Evolutionary conservation across 2,888 invertebrate species (phyloP).

Genomic region (Macrophya annulata): DNA sequence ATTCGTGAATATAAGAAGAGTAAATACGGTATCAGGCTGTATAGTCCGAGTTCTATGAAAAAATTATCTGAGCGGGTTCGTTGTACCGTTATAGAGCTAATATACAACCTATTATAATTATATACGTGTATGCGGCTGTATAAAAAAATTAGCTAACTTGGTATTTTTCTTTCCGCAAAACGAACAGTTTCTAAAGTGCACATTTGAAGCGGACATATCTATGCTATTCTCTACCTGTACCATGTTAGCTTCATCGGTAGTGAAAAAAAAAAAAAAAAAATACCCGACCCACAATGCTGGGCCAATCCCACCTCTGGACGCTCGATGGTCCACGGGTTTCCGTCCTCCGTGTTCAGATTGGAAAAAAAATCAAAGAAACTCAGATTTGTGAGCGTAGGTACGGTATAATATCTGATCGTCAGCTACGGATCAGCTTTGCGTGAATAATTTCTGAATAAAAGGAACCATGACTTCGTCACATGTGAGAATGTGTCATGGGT

Average conservation of each 20-base stretch:
- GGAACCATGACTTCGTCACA: not conserved
- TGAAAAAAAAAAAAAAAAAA: too few species aligned
- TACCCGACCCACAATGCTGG: not conserved
- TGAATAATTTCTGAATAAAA: not conserved
- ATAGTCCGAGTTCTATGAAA: conserved; percentile 7
- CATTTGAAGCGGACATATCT: not conserved
- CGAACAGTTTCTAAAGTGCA: not conserved
- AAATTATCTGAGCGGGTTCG: not conserved
- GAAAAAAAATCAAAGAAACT: not conserved
- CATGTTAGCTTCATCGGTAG: not conserved
- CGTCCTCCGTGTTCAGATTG: not conserved
- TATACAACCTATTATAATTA: not conserved
- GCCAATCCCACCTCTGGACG: not conserved
- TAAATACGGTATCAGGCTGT: not conserved
- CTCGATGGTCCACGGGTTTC: not conserved
- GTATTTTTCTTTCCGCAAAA: not conserved
- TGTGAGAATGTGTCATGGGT: not conserved
- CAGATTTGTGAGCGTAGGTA: not conserved
- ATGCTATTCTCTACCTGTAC: not conserved
- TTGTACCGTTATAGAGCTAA: conserved; percentile 39
- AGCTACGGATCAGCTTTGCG: not conserved
- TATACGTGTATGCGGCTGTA: not conserved
- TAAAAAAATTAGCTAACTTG: not conserved
- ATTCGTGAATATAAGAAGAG: not conserved
- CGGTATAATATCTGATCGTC: not conserved